A percentile compares a stretch with the other conserved stretches of the same genome.
These are phyloP conservation scores for Lutjanus argentimaculatus DNA, from an alignment of 2,797 vertebrate genomes.

Conservation along the genomic window DNA sequence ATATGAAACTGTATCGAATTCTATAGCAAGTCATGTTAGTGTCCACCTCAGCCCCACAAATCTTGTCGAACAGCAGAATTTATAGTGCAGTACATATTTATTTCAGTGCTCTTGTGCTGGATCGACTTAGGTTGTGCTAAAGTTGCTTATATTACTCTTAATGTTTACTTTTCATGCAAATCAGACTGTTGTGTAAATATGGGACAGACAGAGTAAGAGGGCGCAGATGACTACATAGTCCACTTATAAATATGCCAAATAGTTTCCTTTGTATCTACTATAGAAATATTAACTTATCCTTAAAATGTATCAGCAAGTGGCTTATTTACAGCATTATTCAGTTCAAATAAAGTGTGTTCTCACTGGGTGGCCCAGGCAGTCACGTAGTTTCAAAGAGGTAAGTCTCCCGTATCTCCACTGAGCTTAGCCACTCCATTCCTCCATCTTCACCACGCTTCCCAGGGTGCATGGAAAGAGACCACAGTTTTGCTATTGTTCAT, in stretches of 20 bases:
- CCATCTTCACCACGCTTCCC: slow-evolving; percentile 17
- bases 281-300: not conserved
- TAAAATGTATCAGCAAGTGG: not conserved
- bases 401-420: slow-evolving; percentile 34
- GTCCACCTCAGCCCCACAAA: not conserved
- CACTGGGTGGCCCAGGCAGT: slow-evolving; percentile 22
- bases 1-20: not conserved
- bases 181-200: slow-evolving; percentile 3
- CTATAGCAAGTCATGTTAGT: not conserved
- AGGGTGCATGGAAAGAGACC: slow-evolving; percentile 27
- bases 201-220: not conserved
- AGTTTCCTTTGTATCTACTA: not conserved
- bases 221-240: not conserved
- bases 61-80: not conserved
- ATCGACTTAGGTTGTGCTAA: not conserved
- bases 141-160: not conserved
- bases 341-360: slow-evolving; percentile 37
- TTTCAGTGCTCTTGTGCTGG: not conserved
- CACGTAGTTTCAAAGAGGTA: slow-evolving; percentile 34
- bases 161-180: not conserved
- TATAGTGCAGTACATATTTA: not conserved
- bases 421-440: slow-evolving; percentile 31
- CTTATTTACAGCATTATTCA: slow-evolving; percentile 12
- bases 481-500: slow-evolving; percentile 52
- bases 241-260: slow-evolving; percentile 28